These are phyloP conservation scores for Crossaster papposus DNA, from an alignment of 53 echinoderm and acorn worm species.

Conservation along the genomic window DNA sequence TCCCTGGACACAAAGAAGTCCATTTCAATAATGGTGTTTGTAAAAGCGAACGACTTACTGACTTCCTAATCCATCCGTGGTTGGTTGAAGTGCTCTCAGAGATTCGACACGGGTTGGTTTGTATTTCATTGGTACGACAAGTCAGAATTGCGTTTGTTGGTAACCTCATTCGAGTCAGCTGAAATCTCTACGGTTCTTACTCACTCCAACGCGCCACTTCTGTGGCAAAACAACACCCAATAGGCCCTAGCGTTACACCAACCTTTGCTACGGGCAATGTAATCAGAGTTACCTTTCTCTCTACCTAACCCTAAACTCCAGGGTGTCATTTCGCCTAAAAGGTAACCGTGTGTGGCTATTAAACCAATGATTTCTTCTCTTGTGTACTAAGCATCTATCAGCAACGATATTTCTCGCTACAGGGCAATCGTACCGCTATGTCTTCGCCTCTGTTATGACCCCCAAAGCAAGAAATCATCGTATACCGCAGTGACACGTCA, in stretches of 20 bases:
- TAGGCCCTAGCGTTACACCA: not conserved
- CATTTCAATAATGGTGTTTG: conserved; percentile 26
- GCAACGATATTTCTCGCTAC: no score
- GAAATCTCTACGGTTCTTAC: no score
- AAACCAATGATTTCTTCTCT: no score
- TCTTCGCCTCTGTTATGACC: not conserved
- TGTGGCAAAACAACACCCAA: not conserved
- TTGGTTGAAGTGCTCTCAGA: not conserved
- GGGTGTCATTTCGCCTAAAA: no score
- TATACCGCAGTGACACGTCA: not conserved
- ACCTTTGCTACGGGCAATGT: no score
- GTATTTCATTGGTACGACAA: not conserved
- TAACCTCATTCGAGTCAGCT: no score
- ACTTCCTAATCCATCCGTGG: not conserved
- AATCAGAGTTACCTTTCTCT: no score
- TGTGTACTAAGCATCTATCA: no score
- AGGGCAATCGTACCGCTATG: not conserved
- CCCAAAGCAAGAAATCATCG: not conserved
- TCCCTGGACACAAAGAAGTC: not conserved
- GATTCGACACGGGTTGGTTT: not conserved
- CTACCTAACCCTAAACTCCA: no score
- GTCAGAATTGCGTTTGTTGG: not conserved
- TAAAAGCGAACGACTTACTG: not conserved
- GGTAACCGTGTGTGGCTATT: no score
- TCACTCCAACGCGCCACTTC: no score